Base-by-base conservation (phyloP, 2,113 vertebrate genomes). In the Thalassarche chlororhynchos region DNA sequence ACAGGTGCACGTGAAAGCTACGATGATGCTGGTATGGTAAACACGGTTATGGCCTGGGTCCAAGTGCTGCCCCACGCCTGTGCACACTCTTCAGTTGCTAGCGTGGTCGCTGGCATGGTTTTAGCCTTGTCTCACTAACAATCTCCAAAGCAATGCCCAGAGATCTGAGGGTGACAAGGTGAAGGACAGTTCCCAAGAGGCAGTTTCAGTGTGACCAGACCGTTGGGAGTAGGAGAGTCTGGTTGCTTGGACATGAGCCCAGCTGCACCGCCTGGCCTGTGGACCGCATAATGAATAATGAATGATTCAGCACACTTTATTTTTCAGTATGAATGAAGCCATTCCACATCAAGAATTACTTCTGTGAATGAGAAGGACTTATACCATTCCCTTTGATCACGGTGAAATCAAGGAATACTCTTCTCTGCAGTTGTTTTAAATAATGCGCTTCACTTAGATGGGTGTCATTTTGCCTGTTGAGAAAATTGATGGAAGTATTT, bases 371-470 rank as follows among this genome's bases (percentile, higher is more conserved):
- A 65, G 55, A n/a, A 75, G 21, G 47, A 26, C 7, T 82, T 49
- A 8, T 1, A 8, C 21, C 1, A 2, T 18, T 75, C 55, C 77
- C 65, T 89, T 46, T 47, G 47, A 44, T 14, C n/a, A 18, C 0
- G 1, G 10, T 24, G 51, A 87, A 89, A 78, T 91, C 58, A 66
- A 46, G 84, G 54, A 72, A 44, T 28, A 1, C 10, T 54, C 34
- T n/a, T 57, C 60, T 61, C n/a, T 7, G 4, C 32, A 7, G 29
- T n/a, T 57, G 6, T 68, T 71, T 93, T 32, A 23, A 32, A 61
- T 46, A 51, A 46, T n/a, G 36, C 25, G 3, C 19, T 69, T 68
- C 44, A 8, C 10, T 12, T 36, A 14, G 6, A 17, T 9, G 42
- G 34, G 5, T 44, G 47, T 46, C 2, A 0, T 74, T 74, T 46